A percentile compares a stretch with the other conserved stretches of the same genome.
phyloP scores from a whole-genome alignment of 2,797 vertebrate genomes.

The Halcyon smyrnensis region DNA sequence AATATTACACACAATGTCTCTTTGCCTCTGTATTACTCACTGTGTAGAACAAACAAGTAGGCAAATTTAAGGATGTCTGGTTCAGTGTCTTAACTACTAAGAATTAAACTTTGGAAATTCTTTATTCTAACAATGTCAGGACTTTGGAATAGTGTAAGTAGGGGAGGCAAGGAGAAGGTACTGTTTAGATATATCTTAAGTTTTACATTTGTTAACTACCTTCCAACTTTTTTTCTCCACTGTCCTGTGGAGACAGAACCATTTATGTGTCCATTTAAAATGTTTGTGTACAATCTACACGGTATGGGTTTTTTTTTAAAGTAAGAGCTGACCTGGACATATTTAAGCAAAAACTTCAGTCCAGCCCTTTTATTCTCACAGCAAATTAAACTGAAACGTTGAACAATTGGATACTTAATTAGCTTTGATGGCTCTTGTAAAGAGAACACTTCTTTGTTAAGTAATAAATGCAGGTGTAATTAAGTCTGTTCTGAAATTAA shows the following conservation, averaged over 20 bases:
- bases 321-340: neutral
- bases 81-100: neutral
- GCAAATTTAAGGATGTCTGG: neutral
- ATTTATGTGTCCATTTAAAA: neutral
- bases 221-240: neutral
- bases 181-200: neutral
- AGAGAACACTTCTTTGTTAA: neutral
- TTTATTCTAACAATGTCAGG: neutral
- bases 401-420: neutral
- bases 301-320: neutral
- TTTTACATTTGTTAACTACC: neutral
- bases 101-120: neutral
- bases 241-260: neutral
- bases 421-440: neutral
- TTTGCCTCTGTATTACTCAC: neutral
- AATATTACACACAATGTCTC: neutral
- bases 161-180: neutral
- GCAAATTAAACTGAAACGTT: neutral
- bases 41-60: neutral
- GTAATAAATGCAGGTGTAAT: neutral
- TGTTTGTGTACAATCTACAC: neutral
- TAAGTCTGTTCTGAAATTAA: neutral
- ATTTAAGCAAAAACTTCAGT: neutral
- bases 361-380: neutral
- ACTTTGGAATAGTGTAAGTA: neutral